Percentiles rank a stretch among this genome's conserved stretches.
phyloP scores from a whole-genome alignment of 2,888 invertebrate species.

The Molanna angustata region DNA sequence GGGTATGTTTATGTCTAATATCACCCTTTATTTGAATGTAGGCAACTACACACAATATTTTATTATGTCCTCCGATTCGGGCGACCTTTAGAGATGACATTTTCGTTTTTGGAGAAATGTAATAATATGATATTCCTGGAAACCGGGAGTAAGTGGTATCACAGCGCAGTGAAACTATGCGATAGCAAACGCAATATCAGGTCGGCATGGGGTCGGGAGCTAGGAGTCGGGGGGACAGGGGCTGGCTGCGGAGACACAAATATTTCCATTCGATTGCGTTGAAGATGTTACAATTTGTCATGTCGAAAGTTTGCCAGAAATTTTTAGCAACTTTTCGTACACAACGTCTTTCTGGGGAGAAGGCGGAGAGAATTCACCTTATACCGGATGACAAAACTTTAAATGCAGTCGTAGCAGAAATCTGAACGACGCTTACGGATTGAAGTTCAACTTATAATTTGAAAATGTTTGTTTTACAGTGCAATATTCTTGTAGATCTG shows the following conservation, averaged over 20 bases:
- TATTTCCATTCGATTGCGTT: slow-evolving; percentile 33
- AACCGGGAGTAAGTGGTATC: no score
- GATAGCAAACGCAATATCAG: slow-evolving; percentile 5
- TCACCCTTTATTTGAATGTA: no score
- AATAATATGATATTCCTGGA: no score
- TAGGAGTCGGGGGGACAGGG: no score
- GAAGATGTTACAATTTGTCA: slow-evolving; percentile 34
- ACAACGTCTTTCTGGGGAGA: neutral
- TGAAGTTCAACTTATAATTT: slow-evolving; percentile 26
- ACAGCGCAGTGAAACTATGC: no score
- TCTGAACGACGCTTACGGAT: slow-evolving; percentile 22
- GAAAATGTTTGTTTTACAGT: slow-evolving; percentile 14
- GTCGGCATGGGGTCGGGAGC: no score
- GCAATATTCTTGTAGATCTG: no score
- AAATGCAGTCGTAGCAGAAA: slow-evolving; percentile 32
- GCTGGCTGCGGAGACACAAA: slow-evolving; percentile 20
- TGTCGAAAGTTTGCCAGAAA: slow-evolving; percentile 30
- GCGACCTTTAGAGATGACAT: no score
- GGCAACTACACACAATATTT: no score
- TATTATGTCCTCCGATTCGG: no score
- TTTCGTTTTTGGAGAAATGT: no score
- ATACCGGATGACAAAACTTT: slow-evolving; percentile 31
- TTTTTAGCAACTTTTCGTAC: slow-evolving; percentile 20
- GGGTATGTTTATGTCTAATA: no score
- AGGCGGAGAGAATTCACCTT: slow-evolving; percentile 15